Base-by-base conservation (phyloP, 1,140 invertebrate genomes). In the Berghia stephanieae region DNA sequence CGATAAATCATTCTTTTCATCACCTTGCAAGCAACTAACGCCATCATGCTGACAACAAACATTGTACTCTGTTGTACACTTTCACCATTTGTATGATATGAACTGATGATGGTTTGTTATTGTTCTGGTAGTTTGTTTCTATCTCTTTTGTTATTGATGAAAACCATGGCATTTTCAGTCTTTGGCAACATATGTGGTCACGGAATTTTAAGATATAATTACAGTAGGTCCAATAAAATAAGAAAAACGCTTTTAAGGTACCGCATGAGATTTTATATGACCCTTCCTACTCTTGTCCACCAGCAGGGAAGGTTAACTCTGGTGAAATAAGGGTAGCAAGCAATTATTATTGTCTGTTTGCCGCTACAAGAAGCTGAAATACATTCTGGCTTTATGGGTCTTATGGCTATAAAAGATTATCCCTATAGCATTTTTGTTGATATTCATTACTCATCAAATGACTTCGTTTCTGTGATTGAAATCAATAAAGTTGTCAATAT, bases 1-100 rank as follows among this genome's bases (percentile, higher is more conserved):
- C n/a, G n/a, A 16, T 6, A 13, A 21, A 3, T 49, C 13, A 71
- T 60, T 67, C 77, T 38, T 78, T 80, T 63, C 31, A 49, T 71
- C 40, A 16, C 16, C 40, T 27, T 38, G 40, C 16, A 42, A 69
- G 13, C 27, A 69, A 38, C 5, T 38, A 8, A 42, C 40, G 36
- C 40, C 8, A 13, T 27, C 10, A 49, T 13, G 5, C 34, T 10
- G 5, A 5, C 27, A 52, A 16, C n/a, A n/a, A n/a, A n/a, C n/a
- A n/a, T n/a, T n/a, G n/a, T n/a, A n/a, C n/a, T n/a, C 10, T 49
- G 46, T 49, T 13, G 13, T 13, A 13, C 46, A 13, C 10, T 49
- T 13, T 49, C 46, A 13, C 10, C n/a, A n/a, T 49, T n/a, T 49
- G 46, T 49, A n/a, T 49, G 46, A n/a, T 49, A n/a, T 42, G 36